Conservation (phyloP, 2,797 vertebrate species). For the Siniperca scherzeri region DNA sequence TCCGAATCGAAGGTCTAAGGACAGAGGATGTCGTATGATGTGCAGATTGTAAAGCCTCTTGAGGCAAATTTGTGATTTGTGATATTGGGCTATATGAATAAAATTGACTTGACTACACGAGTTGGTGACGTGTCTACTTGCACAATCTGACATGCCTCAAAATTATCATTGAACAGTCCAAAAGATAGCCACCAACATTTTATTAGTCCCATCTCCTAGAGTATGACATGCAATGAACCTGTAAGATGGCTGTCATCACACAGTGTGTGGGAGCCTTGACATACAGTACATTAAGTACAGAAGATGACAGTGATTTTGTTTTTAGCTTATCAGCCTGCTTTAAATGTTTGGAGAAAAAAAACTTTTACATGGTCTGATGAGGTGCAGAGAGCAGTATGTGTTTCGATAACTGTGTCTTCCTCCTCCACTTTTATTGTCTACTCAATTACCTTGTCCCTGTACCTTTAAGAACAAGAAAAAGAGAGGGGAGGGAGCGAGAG, state of each 20-base stretch:
- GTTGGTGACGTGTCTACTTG: not conserved
- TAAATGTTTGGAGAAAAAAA: not conserved
- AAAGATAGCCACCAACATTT: not conserved
- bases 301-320: not conserved
- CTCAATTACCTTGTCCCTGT: slow-evolving; percentile 43
- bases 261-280: not conserved
- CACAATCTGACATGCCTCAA: not conserved
- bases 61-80: too few relatives aligned
- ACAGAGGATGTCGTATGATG: too few relatives aligned
- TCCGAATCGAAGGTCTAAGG: too few relatives aligned
- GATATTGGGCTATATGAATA: too few relatives aligned
- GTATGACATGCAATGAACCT: not conserved
- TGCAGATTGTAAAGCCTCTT: too few relatives aligned
- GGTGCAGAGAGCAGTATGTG: not conserved
- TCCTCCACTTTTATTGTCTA: slow-evolving; percentile 10
- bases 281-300: too few relatives aligned
- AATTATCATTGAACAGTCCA: not conserved
- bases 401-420: slow-evolving; percentile 9
- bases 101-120: not conserved
- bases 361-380: not conserved
- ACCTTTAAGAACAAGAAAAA: slow-evolving; percentile 73
- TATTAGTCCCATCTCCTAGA: slow-evolving; percentile 3
- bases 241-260: not conserved
- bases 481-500: slow-evolving; percentile 40
- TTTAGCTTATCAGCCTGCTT: not conserved